These are phyloP conservation scores for Semicossyphus pulcher DNA, from an alignment of 2,113 vertebrate species.

Conservation along the genomic window DNA sequence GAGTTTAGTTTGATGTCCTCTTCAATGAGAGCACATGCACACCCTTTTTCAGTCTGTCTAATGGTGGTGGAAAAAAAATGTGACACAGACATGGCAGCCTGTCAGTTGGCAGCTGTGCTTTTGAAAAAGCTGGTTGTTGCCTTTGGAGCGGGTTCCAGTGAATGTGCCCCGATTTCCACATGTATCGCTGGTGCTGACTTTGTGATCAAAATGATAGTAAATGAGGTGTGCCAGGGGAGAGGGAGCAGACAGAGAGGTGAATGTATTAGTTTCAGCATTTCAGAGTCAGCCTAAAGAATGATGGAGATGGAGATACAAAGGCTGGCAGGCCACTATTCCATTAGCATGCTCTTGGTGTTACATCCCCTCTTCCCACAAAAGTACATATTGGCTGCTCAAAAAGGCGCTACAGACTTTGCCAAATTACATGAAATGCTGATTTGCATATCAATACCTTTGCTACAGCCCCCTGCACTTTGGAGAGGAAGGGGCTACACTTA, in stretches of 20 bases:
- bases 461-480: constrained; percentile 6
- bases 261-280: constrained; percentile 49
- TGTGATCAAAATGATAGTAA: constrained; percentile 60
- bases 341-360: constrained; percentile 40
- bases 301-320: constrained; percentile 34
- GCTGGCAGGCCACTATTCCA: constrained; percentile 26
- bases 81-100: constrained; percentile 41
- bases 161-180: constrained; percentile 20
- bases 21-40: neutral
- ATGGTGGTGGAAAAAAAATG: neutral
- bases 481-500: neutral
- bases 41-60: constrained; percentile 22
- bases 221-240: constrained; percentile 49
- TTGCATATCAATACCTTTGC: constrained; percentile 45
- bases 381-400: constrained; percentile 18
- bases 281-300: constrained; percentile 27
- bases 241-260: constrained; percentile 42
- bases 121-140: constrained; percentile 44
- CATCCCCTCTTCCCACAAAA: constrained; percentile 20
- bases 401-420: constrained; percentile 3
- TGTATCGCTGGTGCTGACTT: constrained; percentile 22
- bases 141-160: constrained; percentile 29
- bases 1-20: constrained; percentile 16
- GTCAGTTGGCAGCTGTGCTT: constrained; percentile 50
- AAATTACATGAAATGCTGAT: constrained; percentile 44